Percentiles rank a stretch among this genome's conserved stretches.
Evolutionary conservation across 2,888 invertebrate species (phyloP).

Genomic region (Thymelicus lineola): DNA sequence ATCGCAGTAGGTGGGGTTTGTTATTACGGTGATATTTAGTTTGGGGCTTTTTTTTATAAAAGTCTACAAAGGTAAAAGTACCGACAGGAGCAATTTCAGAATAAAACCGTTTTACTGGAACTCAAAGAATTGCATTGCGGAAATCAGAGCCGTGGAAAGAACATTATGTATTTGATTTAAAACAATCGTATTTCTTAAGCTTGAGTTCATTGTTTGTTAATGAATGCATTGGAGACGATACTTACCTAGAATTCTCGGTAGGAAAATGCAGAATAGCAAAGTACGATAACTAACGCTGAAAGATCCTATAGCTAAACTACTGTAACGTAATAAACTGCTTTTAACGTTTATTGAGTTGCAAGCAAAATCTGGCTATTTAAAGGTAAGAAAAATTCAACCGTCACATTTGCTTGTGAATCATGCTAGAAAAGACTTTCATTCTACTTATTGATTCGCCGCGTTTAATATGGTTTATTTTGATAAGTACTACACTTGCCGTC

Average conservation of each 20-base stretch:
- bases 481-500: no score
- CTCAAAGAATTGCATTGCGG: slow-evolving; percentile 21
- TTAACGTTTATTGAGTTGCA: background rate
- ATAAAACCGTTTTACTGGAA: slow-evolving; percentile 1
- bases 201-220: slow-evolving; percentile 16
- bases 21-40: no score
- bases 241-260: background rate
- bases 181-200: slow-evolving; percentile 14
- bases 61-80: background rate
- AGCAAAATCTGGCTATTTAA: background rate
- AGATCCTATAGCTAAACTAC: background rate
- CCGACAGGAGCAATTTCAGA: no score
- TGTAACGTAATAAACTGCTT: background rate
- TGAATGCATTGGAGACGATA: background rate
- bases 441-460: no score
- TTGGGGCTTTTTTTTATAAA: no score
- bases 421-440: no score
- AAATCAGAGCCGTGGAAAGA: slow-evolving; percentile 17
- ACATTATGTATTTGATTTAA: slow-evolving; percentile 18
- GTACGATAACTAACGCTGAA: background rate
- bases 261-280: slow-evolving; percentile 7
- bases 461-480: no score
- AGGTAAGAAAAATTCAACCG: background rate
- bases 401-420: background rate
- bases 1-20: background rate